phyloP scores from a whole-genome alignment of 2,797 vertebrate species.

The Rhynchonycteris naso region DNA sequence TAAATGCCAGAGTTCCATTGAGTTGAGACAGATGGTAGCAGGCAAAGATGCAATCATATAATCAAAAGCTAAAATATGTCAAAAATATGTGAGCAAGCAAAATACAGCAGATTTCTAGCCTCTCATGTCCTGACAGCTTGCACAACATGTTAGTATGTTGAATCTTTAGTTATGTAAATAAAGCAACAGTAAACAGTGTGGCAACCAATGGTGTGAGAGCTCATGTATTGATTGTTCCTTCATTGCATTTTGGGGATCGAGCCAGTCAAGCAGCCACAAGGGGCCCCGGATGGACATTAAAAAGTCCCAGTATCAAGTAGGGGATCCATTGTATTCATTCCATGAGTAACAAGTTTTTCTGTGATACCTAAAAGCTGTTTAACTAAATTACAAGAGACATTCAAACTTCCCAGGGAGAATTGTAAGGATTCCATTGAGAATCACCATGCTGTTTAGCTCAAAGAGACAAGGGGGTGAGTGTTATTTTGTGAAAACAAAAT shows the following conservation, averaged over 20 bases:
- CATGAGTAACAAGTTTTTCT: conserved; percentile 78
- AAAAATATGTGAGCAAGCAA: conserved; percentile 90
- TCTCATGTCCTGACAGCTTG: conserved; percentile 88
- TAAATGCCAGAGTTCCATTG: conserved; percentile 86
- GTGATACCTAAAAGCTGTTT: conserved; percentile 83
- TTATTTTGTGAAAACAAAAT: conserved; percentile 74
- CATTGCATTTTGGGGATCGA: neutral
- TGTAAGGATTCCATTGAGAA: conserved; percentile 74
- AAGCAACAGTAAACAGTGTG: conserved; percentile 80
- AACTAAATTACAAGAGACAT: conserved; percentile 83
- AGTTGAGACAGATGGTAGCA: conserved; percentile 90
- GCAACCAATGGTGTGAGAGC: conserved; percentile 57
- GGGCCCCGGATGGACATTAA: conserved; percentile 58
- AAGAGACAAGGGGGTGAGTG: conserved; percentile 73
- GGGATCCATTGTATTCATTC: conserved; percentile 80
- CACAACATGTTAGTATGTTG: conserved; percentile 86
- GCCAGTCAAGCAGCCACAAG: conserved; percentile 44
- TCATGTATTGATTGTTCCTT: conserved; percentile 60
- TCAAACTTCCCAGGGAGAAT: conserved; percentile 81
- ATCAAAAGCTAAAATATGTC: conserved; percentile 90
- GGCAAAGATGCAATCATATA: conserved; percentile 88
- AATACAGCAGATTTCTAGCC: conserved; percentile 85
- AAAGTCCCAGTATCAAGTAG: conserved; percentile 61
- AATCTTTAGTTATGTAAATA: conserved; percentile 86
- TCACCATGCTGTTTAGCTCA: conserved; percentile 73